phyloP scores from a whole-genome alignment of 35 echinoderm and acorn worm species.

The Strongylocentrotus purpuratus region DNA sequence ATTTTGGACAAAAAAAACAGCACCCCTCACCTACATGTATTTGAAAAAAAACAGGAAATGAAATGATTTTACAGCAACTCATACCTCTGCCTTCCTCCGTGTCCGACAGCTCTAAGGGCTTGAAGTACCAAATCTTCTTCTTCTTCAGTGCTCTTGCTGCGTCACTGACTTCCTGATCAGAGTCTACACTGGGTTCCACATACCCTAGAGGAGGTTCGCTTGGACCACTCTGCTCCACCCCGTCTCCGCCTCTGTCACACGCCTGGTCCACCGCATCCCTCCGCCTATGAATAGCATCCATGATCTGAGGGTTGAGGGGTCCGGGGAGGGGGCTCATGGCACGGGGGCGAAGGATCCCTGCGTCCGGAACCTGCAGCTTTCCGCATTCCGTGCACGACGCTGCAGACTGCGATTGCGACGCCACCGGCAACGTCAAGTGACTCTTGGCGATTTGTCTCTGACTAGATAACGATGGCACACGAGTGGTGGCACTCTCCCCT shows the following conservation, averaged over 20 bases:
- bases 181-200: constrained; percentile 27
- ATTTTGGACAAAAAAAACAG: background rate
- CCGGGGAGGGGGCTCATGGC: constrained; percentile 21
- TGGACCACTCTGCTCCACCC: background rate
- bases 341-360: background rate
- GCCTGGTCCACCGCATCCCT: constrained; percentile 36
- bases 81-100: constrained; percentile 71
- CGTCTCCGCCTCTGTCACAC: constrained; percentile 14
- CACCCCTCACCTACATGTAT: too few relatives aligned
- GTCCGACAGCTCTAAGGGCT: constrained; percentile 55
- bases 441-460: constrained; percentile 47
- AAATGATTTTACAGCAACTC: background rate
- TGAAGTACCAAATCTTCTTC: constrained; percentile 65
- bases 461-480: background rate
- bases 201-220: background rate
- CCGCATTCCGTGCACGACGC: constrained; percentile 56
- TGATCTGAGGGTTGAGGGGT: constrained; percentile 33
- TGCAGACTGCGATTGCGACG: constrained; percentile 28
- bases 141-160: constrained; percentile 44
- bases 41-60: too few relatives aligned
- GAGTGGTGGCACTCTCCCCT: background rate
- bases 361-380: constrained; percentile 49
- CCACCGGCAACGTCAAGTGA: constrained; percentile 31
- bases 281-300: constrained; percentile 37
- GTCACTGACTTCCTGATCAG: constrained; percentile 61